Base-by-base conservation (phyloP, 2,113 vertebrate genomes). In the Spea bombifrons region DNA sequence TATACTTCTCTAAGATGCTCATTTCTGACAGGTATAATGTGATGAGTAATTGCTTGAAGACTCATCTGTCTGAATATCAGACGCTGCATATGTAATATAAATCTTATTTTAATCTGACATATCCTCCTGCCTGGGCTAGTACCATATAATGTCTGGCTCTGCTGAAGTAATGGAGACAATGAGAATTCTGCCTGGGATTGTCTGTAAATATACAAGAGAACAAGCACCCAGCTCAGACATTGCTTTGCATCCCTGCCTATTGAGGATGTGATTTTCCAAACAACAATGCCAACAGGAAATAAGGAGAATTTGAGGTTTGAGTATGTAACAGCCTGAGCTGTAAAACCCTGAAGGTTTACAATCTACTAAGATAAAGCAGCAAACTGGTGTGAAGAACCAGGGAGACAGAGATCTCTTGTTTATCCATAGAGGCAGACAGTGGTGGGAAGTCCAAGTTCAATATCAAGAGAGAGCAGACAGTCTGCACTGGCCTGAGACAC, bases 401-500 rank as follows among this genome's bases (percentile, higher is more conserved):
- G 55, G 12, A 72, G 76, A 78, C 64, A 45, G 71, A 68, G 44
- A 80, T 67, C 59, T 57, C 61, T 45, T 6, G 52, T 71, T 47
- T 16, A 48, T 80, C 68, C 78, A 73, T 45, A 3, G 30, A 49
- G 9, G 16, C 78, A 80, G 78, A 80, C 78, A 74, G 44, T 61
- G 45, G 16, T 74, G 53, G 52, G 78, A 80, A 80, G 78, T 74
- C 78, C 78, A 80, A 80, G 78, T 80, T 80, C 78, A 80, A 80
- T 46, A 66, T 65, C 78, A 80, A 71, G 48, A 61, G 65, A 68
- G 64, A 52, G 68, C 71, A 68, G 71, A 3, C 64, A 48, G 63
- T 67, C 43, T 3, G 59, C 43, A 16, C 16, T 72, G 43, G 16
- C 53, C 69, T 71, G 50, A 44, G 50, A 13, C 70, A 63, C 50